Base-by-base conservation (phyloP, 1,140 invertebrate species). In the Hylaeus anthracinus region DNA sequence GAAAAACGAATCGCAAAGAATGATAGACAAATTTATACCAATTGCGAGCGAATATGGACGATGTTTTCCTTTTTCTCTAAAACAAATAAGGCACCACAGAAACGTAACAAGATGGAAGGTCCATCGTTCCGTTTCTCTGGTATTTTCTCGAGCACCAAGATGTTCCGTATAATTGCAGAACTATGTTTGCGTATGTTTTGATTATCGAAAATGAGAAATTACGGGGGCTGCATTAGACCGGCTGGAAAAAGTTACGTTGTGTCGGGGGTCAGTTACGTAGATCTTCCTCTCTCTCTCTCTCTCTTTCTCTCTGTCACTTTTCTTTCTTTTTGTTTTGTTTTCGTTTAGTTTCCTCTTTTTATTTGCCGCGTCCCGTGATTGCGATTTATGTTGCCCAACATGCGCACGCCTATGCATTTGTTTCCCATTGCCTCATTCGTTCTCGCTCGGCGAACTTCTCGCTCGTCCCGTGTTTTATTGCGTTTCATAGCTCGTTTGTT, bases 341-440 rank as follows among this genome's bases (percentile, higher is more conserved):
- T 26, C 26, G 26, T 26, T 26, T 26, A 0, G 26, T 26, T 51
- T 51, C 0, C 2, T n/a, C 10, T 64, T 51, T 74, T 76, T 76
- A 73, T 65, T 73, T 73, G 26, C 3, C 26, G 5, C 12, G 41
- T 12, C 26, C 58, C 14, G 26, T 79, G 77, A 79, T 79, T 79
- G 53, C 61, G 77, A 79, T 79, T 79, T 79, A 79, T 73, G 61
- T 65, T 53, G 10, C 8, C 26, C 69, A 37, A 41, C 51, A 45
- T 63, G 77, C 37, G 48, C 61, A 65, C 70, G 26, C 77, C 77
- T 63, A 37, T n/a, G 3, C 41, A 43, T 79, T 79, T 73, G 60
- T 79, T 72, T 58, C 77, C 72, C 77, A 66, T 66, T 66, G 70
- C 70, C 12, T 53, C 77, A 48, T 79, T 79, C 70, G 48, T 79